Percentiles rank a stretch among this genome's conserved stretches.
Conservation (phyloP, 1,140 invertebrate genomes). For the Lutraria rhynchaena region DNA sequence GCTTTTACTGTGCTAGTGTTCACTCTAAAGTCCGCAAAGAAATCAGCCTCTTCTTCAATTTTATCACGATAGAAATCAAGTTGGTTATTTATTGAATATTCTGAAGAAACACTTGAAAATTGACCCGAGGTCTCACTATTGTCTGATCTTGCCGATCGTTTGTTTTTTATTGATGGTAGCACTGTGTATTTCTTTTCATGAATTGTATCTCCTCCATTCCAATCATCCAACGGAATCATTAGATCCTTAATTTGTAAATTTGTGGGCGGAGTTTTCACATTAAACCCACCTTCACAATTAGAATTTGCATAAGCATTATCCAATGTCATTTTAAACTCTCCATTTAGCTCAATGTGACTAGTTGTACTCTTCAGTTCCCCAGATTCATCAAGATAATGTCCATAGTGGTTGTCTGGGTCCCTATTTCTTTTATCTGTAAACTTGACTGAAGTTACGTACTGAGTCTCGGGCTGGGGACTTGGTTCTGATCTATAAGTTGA, state of each 20-base stretch:
- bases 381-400: background rate
- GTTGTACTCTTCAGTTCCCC: slow-evolving; percentile 36
- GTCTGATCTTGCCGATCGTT: background rate
- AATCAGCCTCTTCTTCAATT: slow-evolving; percentile 72
- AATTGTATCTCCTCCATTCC: slow-evolving; percentile 50
- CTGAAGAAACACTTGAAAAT: slow-evolving; percentile 28
- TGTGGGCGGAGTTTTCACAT: slow-evolving; percentile 44
- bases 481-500: background rate
- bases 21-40: slow-evolving; percentile 71
- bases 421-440: background rate
- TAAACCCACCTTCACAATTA: slow-evolving; percentile 33
- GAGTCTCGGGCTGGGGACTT: background rate
- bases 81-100: slow-evolving; percentile 61
- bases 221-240: slow-evolving; percentile 64
- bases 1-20: slow-evolving; percentile 66
- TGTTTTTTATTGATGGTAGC: slow-evolving; percentile 66
- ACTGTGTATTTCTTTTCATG: slow-evolving; percentile 71
- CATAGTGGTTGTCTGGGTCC: background rate
- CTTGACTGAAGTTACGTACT: slow-evolving; percentile 11
- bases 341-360: slow-evolving; percentile 48
- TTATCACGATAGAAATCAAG: slow-evolving; percentile 71
- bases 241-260: slow-evolving; percentile 64
- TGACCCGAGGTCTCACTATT: background rate
- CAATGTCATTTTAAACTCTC: slow-evolving; percentile 43
- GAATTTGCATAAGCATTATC: slow-evolving; percentile 49